Base-by-base conservation (phyloP, 2,113 vertebrate genomes). In the Numenius arquata region DNA sequence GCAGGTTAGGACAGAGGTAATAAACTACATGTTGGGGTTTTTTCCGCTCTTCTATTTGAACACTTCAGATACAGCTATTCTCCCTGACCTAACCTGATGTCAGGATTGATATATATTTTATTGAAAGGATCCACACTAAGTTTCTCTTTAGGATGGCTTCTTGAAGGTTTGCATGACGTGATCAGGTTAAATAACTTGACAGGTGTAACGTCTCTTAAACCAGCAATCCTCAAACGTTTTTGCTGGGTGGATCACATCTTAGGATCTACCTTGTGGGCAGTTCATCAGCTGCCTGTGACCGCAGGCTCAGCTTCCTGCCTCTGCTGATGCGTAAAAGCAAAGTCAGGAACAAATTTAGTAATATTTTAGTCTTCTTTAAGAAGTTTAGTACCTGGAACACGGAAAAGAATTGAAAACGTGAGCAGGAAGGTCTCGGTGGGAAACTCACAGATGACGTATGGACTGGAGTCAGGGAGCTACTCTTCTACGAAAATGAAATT, bases 1-100 rank as follows among this genome's bases (percentile, higher is more conserved):
- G 55, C 65, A 95, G 94, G 61, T 47, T 56, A 96, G 95, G 94
- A 71, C 85, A 94, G 95, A 82, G 25, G 21, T 77, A 11, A 74
- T 79, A 29, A 63, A 43, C 55, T 48, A 36, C 38, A 56, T 43
- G 29, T 50, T 78, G 55, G 52, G 26, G 3, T 29, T 81, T 71
- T 71, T 90, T 79, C 41, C 14, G 14, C 66, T 65, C 77, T 71
- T 85, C 74, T 82, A 14, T 40, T 58, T 92, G 71, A 85, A 74
- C 27, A 18, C 45, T 62, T 74, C 25, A 45, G 52, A 32, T 79
- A 63, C 41, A 70, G 26, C 55, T 72, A 20, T 29, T 66, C 16
- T 30, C 82, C 58, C 58, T 66, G 45, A 58, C 29, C 20, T 75
- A 50, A 45, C 50, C 26, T 87, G 45, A 38, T 81, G n/a, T 55